Conservation (phyloP, 2,797 vertebrate species). For the Lacerta agilis region DNA sequence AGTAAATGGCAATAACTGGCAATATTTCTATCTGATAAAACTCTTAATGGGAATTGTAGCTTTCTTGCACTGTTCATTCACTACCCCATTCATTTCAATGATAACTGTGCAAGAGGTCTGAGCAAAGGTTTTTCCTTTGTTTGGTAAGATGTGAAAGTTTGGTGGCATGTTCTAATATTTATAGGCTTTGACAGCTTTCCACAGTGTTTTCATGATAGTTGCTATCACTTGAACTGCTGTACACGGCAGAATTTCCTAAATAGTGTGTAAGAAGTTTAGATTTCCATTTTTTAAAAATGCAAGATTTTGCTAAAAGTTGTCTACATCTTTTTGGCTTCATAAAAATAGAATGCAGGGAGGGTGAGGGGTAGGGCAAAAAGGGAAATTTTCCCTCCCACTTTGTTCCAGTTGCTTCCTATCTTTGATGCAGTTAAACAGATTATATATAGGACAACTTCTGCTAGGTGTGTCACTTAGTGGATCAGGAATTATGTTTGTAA, state of each 20-base stretch:
- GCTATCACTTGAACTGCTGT: background rate
- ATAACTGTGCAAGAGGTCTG: background rate
- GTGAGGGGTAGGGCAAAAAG: no score
- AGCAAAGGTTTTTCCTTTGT: background rate
- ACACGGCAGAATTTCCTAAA: background rate
- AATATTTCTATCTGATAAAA: background rate
- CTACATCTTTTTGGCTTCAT: no score
- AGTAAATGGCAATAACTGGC: background rate
- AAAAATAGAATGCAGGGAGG: background rate
- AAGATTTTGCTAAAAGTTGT: background rate
- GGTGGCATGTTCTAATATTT: background rate
- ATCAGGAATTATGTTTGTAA: background rate
- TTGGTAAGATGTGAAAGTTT: background rate
- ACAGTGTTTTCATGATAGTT: background rate
- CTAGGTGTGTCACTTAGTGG: background rate
- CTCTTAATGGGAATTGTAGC: background rate
- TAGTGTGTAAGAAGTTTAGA: background rate
- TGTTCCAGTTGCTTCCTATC: background rate
- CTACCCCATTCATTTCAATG: background rate
- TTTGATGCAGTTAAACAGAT: background rate
- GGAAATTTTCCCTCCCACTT: background rate
- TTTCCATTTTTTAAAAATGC: no score
- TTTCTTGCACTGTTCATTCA: background rate
- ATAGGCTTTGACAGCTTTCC: background rate
- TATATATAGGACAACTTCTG: background rate